Percentiles rank a stretch among this genome's conserved stretches.
Evolutionary conservation across 2,888 invertebrate species (phyloP).

Genomic region (Netelia melanura): DNA sequence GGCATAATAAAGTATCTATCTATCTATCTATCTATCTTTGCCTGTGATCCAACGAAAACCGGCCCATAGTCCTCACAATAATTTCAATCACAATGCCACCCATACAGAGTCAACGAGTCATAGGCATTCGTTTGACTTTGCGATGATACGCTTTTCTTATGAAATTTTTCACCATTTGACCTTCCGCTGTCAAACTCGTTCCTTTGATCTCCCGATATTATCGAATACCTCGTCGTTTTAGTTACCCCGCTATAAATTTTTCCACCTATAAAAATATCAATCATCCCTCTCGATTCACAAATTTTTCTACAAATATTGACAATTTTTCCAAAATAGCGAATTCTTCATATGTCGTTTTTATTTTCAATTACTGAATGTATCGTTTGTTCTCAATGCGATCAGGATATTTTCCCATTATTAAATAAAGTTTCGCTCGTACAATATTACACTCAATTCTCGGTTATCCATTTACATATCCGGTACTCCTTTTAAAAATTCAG

Average conservation of each 20-base stretch:
- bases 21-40: conserved; percentile 34
- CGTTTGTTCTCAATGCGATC: too few relatives aligned
- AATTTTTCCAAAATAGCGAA: too few relatives aligned
- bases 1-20: too few relatives aligned
- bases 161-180: conserved; percentile 18
- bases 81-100: conserved; percentile 57
- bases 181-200: conserved; percentile 11
- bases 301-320: background rate
- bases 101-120: background rate
- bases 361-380: too few relatives aligned
- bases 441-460: background rate
- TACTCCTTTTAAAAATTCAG: conserved; percentile 8
- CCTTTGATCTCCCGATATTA: conserved; percentile 41
- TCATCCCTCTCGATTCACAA: background rate
- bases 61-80: conserved; percentile 53
- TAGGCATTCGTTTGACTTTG: conserved; percentile 13
- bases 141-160: background rate
- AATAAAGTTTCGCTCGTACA: background rate
- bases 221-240: conserved; percentile 28
- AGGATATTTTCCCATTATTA: background rate
- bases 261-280: background rate
- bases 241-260: background rate
- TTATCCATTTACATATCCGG: conserved; percentile 3
- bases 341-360: too few relatives aligned
- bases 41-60: conserved; percentile 3